These are phyloP conservation scores for Volucella bombylans DNA, from an alignment of 2,888 invertebrate species.

Conservation along the genomic window DNA sequence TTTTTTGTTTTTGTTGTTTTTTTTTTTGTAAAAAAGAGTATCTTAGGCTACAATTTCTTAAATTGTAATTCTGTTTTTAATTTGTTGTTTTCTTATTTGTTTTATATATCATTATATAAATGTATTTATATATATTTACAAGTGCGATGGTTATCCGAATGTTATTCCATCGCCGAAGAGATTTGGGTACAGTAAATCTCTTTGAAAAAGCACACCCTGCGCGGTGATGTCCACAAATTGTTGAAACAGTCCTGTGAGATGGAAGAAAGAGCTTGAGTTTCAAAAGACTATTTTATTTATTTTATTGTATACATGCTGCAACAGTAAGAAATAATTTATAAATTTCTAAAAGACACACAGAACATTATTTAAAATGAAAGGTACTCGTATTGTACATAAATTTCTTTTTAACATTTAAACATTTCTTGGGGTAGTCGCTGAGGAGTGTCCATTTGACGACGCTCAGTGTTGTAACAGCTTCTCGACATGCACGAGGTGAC, in stretches of 20 bases:
- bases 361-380: not conserved
- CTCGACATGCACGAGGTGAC: too few relatives aligned
- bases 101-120: slow-evolving; percentile 60
- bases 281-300: too few relatives aligned
- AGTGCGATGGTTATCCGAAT: slow-evolving; percentile 80
- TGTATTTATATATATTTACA: slow-evolving; percentile 79
- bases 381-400: too few relatives aligned
- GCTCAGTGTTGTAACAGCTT: too few relatives aligned
- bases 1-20: slow-evolving; percentile 56
- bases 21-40: slow-evolving; percentile 74
- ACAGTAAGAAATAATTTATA: not conserved
- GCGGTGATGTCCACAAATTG: slow-evolving; percentile 83
- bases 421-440: too few relatives aligned
- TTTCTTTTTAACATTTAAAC: too few relatives aligned
- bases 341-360: not conserved
- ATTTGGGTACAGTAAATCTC: slow-evolving; percentile 82
- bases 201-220: slow-evolving; percentile 82
- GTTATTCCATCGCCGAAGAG: slow-evolving; percentile 80
- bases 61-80: slow-evolving; percentile 70
- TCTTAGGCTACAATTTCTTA: slow-evolving; percentile 75
- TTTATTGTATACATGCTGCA: not conserved
- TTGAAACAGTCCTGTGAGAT: slow-evolving; percentile 80
- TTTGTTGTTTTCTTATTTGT: slow-evolving; percentile 75
- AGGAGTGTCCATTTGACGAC: too few relatives aligned
- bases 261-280: not conserved